These are phyloP conservation scores for Tetanocera ferruginea DNA, from an alignment of 2,888 invertebrate species.

Conservation along the genomic window DNA sequence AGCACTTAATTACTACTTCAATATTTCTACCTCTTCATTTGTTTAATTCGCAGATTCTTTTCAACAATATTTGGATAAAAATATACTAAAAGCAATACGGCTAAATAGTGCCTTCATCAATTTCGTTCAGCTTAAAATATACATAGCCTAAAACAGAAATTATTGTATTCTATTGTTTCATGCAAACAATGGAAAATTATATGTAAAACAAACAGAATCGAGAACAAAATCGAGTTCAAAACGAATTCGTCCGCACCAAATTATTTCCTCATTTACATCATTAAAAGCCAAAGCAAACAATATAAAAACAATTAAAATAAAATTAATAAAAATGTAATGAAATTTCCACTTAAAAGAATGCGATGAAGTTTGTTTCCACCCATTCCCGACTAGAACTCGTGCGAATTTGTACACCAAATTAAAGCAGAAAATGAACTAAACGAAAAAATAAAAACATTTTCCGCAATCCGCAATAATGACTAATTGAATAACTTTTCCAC, in stretches of 20 bases:
- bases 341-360: background rate
- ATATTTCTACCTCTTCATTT: no score
- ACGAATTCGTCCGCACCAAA: constrained; percentile 42
- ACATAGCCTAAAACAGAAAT: background rate
- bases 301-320: constrained; percentile 4
- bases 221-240: constrained; percentile 31
- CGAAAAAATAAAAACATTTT: constrained; percentile 17
- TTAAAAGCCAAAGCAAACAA: constrained; percentile 22
- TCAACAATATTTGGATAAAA: no score
- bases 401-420: background rate
- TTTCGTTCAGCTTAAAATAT: background rate
- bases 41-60: no score
- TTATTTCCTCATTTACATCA: constrained; percentile 43
- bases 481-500: constrained; percentile 32
- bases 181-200: constrained; percentile 20
- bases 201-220: constrained; percentile 8
- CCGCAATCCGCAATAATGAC: constrained; percentile 10
- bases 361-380: background rate
- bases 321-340: constrained; percentile 58
- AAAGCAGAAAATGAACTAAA: constrained; percentile 14
- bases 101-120: background rate
- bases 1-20: no score
- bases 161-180: constrained; percentile 8
- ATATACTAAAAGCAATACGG: no score
- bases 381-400: background rate